Evolutionary conservation across 2,888 invertebrate species (phyloP).

Genomic region (Lithodes maja): DNA sequence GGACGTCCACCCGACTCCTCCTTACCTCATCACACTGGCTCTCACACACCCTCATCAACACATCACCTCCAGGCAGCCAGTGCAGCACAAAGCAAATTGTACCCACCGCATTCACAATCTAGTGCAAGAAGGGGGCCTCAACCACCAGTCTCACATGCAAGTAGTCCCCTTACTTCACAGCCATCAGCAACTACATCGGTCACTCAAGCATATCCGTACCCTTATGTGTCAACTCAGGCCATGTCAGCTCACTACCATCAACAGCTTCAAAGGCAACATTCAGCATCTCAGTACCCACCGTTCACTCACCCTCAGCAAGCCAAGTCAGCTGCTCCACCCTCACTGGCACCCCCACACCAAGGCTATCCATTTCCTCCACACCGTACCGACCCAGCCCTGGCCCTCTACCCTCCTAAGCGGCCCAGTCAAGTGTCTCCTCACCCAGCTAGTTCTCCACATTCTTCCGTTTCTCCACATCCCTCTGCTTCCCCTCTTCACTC

Average conservation of each 20-base stretch:
- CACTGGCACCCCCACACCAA: slow-evolving; percentile 45
- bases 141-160: slow-evolving; percentile 1
- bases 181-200: slow-evolving; percentile 16
- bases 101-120: slow-evolving; percentile 40
- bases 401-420: slow-evolving; percentile 43
- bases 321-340: neutral
- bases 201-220: slow-evolving; percentile 39
- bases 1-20: slow-evolving; percentile 44
- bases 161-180: slow-evolving; percentile 31
- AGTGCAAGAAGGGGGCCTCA: slow-evolving; percentile 39
- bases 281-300: slow-evolving; percentile 31
- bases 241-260: slow-evolving; percentile 30
- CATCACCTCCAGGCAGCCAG: slow-evolving; percentile 35
- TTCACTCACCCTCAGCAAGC: slow-evolving; percentile 36
- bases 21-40: slow-evolving; percentile 28
- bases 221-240: slow-evolving; percentile 22
- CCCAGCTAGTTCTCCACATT: slow-evolving; percentile 46
- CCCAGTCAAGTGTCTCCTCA: slow-evolving; percentile 52
- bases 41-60: slow-evolving; percentile 7
- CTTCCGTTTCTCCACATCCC: slow-evolving; percentile 49
- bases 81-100: slow-evolving; percentile 40
- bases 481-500: slow-evolving; percentile 52
- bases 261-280: slow-evolving; percentile 37
- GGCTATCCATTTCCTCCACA: slow-evolving; percentile 49
- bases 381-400: slow-evolving; percentile 36